Conservation (phyloP, 2,113 vertebrate genomes). For the Scytalopus superciliaris region DNA sequence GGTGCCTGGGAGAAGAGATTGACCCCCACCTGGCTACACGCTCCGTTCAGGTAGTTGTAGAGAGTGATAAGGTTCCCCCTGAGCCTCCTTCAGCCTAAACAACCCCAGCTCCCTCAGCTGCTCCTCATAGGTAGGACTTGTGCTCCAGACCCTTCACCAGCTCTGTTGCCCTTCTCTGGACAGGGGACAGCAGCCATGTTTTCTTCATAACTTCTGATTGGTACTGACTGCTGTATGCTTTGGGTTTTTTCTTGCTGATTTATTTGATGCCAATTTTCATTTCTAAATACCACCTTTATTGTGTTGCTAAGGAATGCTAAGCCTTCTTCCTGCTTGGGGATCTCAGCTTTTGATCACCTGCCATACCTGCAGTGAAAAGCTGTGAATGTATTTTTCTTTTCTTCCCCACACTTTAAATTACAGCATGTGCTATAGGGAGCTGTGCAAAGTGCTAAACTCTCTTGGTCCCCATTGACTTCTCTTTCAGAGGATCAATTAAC, state of each 20-base stretch:
- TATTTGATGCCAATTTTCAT: background rate
- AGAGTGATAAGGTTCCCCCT: fast-evolving
- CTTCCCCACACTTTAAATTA: background rate
- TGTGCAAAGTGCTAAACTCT: background rate
- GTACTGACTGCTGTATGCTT: background rate
- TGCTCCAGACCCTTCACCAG: background rate
- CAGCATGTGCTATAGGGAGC: background rate
- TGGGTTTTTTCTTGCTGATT: background rate
- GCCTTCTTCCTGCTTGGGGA: background rate
- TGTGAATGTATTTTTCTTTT: background rate
- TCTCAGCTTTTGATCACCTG: background rate
- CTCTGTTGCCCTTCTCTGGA: background rate
- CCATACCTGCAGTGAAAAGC: background rate
- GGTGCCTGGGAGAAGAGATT: background rate
- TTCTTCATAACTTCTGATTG: background rate
- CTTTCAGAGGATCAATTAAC: background rate
- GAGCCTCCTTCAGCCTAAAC: background rate
- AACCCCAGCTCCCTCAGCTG: background rate
- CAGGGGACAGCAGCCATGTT: background rate
- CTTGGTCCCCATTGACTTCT: background rate
- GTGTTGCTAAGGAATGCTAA: background rate
- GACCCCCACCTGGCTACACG: background rate
- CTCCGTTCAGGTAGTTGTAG: background rate
- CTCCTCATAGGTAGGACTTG: background rate
- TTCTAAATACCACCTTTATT: background rate